A percentile compares a stretch with the other conserved stretches of the same genome.
phyloP scores from a whole-genome alignment of 1,140 invertebrate genomes.

The Conopomorpha cramerella region DNA sequence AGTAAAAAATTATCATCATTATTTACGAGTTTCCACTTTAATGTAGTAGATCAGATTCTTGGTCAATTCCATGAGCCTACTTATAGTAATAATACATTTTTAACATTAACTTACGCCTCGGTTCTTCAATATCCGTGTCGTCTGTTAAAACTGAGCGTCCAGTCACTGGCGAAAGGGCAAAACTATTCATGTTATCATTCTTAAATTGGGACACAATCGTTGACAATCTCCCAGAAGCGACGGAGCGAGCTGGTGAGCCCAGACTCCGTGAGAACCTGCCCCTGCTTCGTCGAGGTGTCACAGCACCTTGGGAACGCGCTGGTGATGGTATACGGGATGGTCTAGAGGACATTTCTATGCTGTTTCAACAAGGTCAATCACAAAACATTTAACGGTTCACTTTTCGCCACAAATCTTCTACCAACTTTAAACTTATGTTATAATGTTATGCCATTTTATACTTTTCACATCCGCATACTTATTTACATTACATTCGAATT shows the following conservation, averaged over 20 bases:
- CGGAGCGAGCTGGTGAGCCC: constrained; percentile 20
- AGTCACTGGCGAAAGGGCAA: constrained; percentile 21
- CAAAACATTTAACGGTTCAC: constrained; percentile 1
- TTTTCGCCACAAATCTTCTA: no score
- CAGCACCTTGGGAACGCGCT: constrained; percentile 19
- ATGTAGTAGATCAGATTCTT: neutral
- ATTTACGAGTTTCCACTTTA: neutral
- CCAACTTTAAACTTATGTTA: no score
- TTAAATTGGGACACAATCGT: constrained; percentile 17
- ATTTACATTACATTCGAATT: no score
- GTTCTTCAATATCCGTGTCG: constrained; percentile 29
- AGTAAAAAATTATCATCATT: neutral
- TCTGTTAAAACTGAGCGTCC: constrained; percentile 27
- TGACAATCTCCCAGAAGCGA: constrained; percentile 18
- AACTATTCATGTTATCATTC: constrained; percentile 15
- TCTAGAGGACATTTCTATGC: constrained; percentile 4
- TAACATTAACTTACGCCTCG: constrained; percentile 21
- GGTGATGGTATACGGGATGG: constrained; percentile 27
- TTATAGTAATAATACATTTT: no score
- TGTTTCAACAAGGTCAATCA: neutral
- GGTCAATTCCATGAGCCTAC: no score
- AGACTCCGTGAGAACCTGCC: constrained; percentile 21
- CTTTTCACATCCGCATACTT: no score
- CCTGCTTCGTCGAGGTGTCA: constrained; percentile 16
- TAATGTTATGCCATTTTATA: no score